phyloP scores from a whole-genome alignment of 2,113 vertebrate genomes.

The Cebidichthys violaceus region DNA sequence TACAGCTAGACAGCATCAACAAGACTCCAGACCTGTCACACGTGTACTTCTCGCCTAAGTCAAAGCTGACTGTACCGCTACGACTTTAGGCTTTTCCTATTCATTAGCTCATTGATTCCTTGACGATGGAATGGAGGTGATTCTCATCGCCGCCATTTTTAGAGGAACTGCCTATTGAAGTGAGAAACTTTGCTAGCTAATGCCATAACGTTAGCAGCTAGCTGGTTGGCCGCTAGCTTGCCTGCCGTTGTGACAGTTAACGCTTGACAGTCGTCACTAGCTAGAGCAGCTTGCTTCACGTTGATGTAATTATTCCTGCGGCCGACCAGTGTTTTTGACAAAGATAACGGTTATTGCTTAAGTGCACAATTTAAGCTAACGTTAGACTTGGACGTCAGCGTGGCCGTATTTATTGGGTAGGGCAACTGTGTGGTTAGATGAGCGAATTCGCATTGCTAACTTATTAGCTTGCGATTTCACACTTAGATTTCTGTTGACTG shows the following conservation, averaged over 20 bases:
- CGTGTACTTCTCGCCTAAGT: conserved; percentile 14
- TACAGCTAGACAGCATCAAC: conserved; percentile 35
- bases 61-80: not conserved
- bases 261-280: conserved; percentile 48
- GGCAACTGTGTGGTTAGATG: conserved; percentile 26
- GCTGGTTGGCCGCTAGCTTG: conserved; percentile 38
- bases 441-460: conserved; percentile 66
- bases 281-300: conserved; percentile 33
- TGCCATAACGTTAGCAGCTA: conserved; percentile 54
- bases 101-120: conserved; percentile 21
- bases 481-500: conserved; percentile 64
- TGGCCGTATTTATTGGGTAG: not conserved
- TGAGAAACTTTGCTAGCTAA: conserved; percentile 79
- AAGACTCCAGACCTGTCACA: conserved; percentile 30
- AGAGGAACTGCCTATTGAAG: conserved; percentile 74
- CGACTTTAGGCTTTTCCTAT: not conserved
- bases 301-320: not conserved
- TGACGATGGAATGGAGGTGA: conserved; percentile 65
- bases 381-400: not conserved
- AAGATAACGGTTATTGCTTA: not conserved
- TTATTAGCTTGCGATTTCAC: conserved; percentile 50
- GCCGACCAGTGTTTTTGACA: conserved; percentile 4
- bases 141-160: conserved; percentile 83
- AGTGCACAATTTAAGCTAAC: not conserved
- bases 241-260: conserved; percentile 56